Base-by-base conservation (phyloP, 2,797 vertebrate species). In the Poecilia gillii region DNA sequence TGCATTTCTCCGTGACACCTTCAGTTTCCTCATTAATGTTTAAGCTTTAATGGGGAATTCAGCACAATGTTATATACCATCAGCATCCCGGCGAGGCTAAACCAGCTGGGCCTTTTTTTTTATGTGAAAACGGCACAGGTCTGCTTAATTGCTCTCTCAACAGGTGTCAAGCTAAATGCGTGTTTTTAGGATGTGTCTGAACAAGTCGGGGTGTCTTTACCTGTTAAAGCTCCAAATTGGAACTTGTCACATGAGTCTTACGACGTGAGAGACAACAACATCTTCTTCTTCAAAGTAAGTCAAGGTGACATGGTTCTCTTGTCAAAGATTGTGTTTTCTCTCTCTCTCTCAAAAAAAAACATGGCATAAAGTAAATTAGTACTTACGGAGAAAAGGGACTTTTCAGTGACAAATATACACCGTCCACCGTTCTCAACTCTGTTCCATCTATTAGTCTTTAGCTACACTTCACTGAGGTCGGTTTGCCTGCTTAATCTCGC, bases 11-110 rank as follows among this genome's bases (percentile, higher is more conserved):
- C 2, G n/a, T 41, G 76, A 82, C 83, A 90, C 81, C 81, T 86
- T 86, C 45, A 82, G 79, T 64, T 84, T 74, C 49, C 76, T 75
- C 51, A 72, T 90, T 81, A 85, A 90, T 87, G 83, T 73, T 82
- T 78, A 53, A 82, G 70, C 28, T 12, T 78, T 72, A 75, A 75
- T 68, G 66, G 66, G 57, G 70, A 80, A 62, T 72, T 78, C 59
- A 25, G 68, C 78, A 20, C 80, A 59, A 81, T 55, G 53, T 81
- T 78, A 79, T 75, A 46, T 51, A 20, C 76, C 33, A 70, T 82
- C 72, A 76, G 66, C 75, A 43, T 88, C 78, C 57, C 72, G 82
- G 84, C 41, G 0, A 64, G 79, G 47, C 16, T 4, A n/a, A 57
- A 73, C 84, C 41, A n/a, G 28, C 82, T 76, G 71, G 74, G 71